Evolutionary conservation across 1,140 invertebrate species (phyloP).

Genomic region (Xylocopa sonorina): DNA sequence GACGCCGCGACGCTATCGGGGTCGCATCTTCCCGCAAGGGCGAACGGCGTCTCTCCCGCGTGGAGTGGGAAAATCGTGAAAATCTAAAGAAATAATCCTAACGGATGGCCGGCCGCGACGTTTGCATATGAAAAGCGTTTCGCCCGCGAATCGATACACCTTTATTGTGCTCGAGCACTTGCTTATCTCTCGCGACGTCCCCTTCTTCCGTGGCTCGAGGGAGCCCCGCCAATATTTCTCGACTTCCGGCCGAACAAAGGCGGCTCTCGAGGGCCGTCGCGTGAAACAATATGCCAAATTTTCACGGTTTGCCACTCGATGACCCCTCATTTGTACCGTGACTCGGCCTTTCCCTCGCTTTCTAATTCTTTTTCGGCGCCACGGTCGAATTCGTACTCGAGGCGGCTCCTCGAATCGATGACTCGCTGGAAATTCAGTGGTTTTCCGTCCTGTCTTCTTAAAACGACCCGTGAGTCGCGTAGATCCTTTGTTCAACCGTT

Average conservation of each 20-base stretch:
- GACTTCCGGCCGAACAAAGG: constrained; percentile 71
- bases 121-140: constrained; percentile 82
- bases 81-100: constrained; percentile 80
- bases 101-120: constrained; percentile 78
- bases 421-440: constrained; percentile 34
- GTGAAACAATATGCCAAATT: constrained; percentile 78
- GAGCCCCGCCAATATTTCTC: constrained; percentile 80
- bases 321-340: constrained; percentile 59
- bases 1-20: constrained; percentile 17
- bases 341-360: constrained; percentile 52
- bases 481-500: not conserved
- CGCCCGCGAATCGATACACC: constrained; percentile 79
- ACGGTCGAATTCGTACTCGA: constrained; percentile 8
- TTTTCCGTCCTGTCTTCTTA: not conserved
- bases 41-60: constrained; percentile 30
- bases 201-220: constrained; percentile 56
- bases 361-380: constrained; percentile 59
- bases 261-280: constrained; percentile 59
- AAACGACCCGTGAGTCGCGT: not conserved
- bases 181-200: constrained; percentile 76
- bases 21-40: constrained; percentile 6
- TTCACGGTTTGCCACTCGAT: constrained; percentile 69
- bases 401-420: constrained; percentile 23
- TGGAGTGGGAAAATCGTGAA: constrained; percentile 45
- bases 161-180: constrained; percentile 80